Percentiles rank a stretch among this genome's conserved stretches.
These are phyloP conservation scores for Orchesellides sinensis DNA, from an alignment of 2,888 invertebrate species.

Conservation along the genomic window DNA sequence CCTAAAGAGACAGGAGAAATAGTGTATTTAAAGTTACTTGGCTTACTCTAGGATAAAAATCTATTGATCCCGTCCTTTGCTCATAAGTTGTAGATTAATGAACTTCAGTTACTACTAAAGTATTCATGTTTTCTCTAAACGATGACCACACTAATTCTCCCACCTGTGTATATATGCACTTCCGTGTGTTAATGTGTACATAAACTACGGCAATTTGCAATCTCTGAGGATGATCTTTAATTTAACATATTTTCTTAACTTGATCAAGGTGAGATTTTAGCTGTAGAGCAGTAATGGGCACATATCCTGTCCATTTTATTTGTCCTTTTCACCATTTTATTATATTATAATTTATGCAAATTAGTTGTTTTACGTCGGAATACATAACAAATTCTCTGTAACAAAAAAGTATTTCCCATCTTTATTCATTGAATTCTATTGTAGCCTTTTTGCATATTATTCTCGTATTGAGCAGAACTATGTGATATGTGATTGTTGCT, in stretches of 20 bases:
- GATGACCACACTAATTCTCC: not conserved
- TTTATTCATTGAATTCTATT: too few species aligned
- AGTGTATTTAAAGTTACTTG: too few species aligned
- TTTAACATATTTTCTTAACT: conserved; percentile 4
- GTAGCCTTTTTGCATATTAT: too few species aligned
- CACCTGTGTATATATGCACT: not conserved
- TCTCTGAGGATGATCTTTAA: conserved; percentile 39
- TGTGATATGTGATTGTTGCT: too few species aligned
- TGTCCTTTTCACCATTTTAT: not conserved
- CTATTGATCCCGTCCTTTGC: too few species aligned
- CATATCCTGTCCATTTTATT: conserved; percentile 8
- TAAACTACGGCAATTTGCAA: conserved; percentile 54
- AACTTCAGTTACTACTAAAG: too few species aligned
- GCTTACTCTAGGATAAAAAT: too few species aligned
- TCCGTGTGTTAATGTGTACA: conserved; percentile 29
- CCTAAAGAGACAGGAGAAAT: too few species aligned
- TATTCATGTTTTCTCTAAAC: not conserved
- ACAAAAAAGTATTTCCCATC: too few species aligned
- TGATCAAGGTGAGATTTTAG: not conserved
- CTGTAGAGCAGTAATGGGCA: not conserved
- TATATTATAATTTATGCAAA: conserved; percentile 32
- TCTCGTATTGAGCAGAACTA: too few species aligned
- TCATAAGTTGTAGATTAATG: too few species aligned
- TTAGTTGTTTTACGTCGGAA: conserved; percentile 4
- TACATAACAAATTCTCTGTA: conserved; percentile 5